Base-by-base conservation (phyloP, 2,797 vertebrate species). In the Bufotes viridis region DNA sequence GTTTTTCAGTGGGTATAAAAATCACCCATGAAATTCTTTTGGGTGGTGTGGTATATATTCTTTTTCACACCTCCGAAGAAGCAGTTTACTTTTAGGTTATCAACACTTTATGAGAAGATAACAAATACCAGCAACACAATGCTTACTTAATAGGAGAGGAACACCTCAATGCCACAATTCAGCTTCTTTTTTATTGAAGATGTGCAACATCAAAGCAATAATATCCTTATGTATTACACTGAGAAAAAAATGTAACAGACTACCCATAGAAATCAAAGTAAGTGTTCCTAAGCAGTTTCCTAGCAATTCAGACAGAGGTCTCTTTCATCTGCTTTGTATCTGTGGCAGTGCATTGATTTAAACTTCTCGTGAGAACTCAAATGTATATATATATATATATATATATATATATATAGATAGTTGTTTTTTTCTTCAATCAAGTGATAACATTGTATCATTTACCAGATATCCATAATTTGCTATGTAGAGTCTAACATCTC, bases 281-380 rank as follows among this genome's bases (percentile, higher is more conserved):
- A 95, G 95, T 95, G 95, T 96, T 96, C 95, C 94, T 95, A 95
- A 96, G 96, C 94, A 96, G 94, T 94, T 97, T 95, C 93, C 92
- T 94, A 93, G 95, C 95, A 96, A 96, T 96, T 93, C 94, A 96
- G 95, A 95, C 95, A 95, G 95, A 94, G 92, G 94, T 92, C 93
- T 93, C 94, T 94, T 97, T 96, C 95, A 96, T 96, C 95, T 95
- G 95, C 94, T 92, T 95, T 91, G 93, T 94, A 95, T 96, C 93
- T 93, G 95, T 95, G 93, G 94, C 93, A 94, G 91, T 87, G 92
- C 95, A 96, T 97, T 96, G 96, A 97, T 96, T 96, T 96, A 94
- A 94, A 95, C 94, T 95, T 94, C 94, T 95, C 95, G 94, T 95
- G 94, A 96, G 95, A 96, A 95, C 95, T 95, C 92, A 94, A 95